Evolutionary conservation across 2,888 invertebrate genomes (phyloP).

Genomic region (Tenthredo mesomela): DNA sequence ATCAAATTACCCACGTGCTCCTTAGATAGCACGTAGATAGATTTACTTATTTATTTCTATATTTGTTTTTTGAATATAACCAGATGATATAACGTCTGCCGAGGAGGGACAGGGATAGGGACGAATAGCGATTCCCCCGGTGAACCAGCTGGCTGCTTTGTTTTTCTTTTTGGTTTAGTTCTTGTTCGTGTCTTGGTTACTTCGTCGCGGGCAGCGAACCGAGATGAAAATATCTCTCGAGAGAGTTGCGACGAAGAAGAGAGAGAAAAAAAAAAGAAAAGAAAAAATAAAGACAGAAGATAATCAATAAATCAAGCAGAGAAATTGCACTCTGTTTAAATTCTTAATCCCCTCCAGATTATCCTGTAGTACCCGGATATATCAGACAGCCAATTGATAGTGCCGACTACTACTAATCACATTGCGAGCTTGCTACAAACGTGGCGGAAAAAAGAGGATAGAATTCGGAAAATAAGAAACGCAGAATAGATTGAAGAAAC

Average conservation of each 20-base stretch:
- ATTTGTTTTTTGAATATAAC: conserved; percentile 19
- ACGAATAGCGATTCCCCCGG: conserved; percentile 34
- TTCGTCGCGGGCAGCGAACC: conserved; percentile 35
- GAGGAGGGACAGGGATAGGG: conserved; percentile 30
- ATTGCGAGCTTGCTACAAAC: neutral
- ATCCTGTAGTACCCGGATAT: neutral
- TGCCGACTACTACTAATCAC: neutral
- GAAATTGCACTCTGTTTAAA: neutral
- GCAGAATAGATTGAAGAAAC: neutral
- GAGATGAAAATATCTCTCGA: conserved; percentile 41
- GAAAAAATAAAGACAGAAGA: neutral
- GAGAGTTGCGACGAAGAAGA: conserved; percentile 26
- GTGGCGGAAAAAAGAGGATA: neutral
- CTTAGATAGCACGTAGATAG: conserved; percentile 16
- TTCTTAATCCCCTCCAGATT: neutral
- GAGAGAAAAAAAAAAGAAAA: neutral
- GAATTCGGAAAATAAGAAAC: neutral
- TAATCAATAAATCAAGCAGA: conserved; percentile 7
- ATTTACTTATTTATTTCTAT: conserved; percentile 30
- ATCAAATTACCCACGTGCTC: conserved; percentile 46
- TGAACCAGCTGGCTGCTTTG: conserved; percentile 13
- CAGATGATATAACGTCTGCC: conserved; percentile 40
- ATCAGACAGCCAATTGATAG: neutral
- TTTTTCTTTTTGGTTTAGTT: conserved; percentile 26
- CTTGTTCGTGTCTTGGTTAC: conserved; percentile 43